These are phyloP conservation scores for Enteromius fasciolatus DNA, from an alignment of 2,797 vertebrate species.

Conservation along the genomic window DNA sequence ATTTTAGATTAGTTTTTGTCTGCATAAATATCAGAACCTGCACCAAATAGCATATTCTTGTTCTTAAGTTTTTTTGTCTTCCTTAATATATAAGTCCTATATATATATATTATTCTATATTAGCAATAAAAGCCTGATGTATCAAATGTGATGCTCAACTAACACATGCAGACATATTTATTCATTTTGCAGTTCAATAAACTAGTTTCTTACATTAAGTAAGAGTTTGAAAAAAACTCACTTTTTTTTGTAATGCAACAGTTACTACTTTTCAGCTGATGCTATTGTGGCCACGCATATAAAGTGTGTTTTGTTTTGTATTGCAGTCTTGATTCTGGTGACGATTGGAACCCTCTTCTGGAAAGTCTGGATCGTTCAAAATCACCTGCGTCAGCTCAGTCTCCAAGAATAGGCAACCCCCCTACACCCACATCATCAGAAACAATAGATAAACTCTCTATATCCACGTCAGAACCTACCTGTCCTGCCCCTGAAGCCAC, in stretches of 20 bases:
- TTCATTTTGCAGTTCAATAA: background rate
- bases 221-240: too few species aligned
- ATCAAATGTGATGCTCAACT: background rate
- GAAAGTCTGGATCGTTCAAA: background rate
- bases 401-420: background rate
- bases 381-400: background rate
- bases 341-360: background rate
- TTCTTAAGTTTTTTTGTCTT: background rate
- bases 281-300: background rate
- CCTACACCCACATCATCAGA: background rate
- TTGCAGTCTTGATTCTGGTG: conserved; percentile 38
- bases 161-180: background rate
- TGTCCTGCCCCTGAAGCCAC: background rate
- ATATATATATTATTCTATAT: background rate
- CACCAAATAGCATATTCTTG: background rate
- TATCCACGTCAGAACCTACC: background rate
- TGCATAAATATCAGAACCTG: background rate
- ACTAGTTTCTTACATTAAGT: too few species aligned
- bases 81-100: too few species aligned
- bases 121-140: conserved; percentile 1
- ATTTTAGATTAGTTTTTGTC: background rate
- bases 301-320: background rate
- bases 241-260: too few species aligned
- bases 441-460: background rate
- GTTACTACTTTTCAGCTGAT: background rate